Evolutionary conservation across 2,113 vertebrate genomes (phyloP).

Genomic region (Carlito syrichta): DNA sequence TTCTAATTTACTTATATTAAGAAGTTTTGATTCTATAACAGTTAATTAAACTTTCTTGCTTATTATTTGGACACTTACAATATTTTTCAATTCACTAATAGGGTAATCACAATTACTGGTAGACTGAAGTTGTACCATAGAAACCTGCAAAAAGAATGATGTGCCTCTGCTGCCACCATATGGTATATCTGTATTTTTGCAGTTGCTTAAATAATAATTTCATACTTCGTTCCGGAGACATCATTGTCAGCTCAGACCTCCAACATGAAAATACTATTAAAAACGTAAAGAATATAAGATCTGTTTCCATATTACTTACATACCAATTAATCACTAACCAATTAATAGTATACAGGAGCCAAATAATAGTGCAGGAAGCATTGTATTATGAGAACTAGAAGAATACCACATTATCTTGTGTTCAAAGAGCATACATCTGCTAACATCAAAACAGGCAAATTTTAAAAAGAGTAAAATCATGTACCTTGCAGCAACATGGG

Average conservation of each 20-base stretch:
- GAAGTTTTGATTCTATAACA: not conserved
- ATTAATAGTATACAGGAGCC: not conserved
- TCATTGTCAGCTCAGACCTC: not conserved
- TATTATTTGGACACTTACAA: not conserved
- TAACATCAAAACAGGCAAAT: not conserved
- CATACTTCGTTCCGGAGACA: not conserved
- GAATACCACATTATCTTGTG: not conserved
- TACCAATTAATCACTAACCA: not conserved
- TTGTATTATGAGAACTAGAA: not conserved
- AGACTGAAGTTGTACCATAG: not conserved
- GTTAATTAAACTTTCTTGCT: not conserved
- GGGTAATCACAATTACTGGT: not conserved
- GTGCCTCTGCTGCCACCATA: slow-evolving; percentile 63
- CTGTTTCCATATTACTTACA: not conserved
- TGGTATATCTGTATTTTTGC: not conserved
- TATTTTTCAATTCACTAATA: not conserved
- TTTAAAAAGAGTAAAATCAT: too few species aligned
- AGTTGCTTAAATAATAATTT: not conserved
- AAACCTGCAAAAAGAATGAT: not conserved
- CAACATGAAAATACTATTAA: not conserved
- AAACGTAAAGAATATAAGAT: not conserved
- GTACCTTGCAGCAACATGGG: too few species aligned
- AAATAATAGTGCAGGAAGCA: not conserved
- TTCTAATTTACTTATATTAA: not conserved
- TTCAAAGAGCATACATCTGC: not conserved